Base-by-base conservation (phyloP, 2,888 invertebrate species). In the Tetramorium bicarinatum region DNA sequence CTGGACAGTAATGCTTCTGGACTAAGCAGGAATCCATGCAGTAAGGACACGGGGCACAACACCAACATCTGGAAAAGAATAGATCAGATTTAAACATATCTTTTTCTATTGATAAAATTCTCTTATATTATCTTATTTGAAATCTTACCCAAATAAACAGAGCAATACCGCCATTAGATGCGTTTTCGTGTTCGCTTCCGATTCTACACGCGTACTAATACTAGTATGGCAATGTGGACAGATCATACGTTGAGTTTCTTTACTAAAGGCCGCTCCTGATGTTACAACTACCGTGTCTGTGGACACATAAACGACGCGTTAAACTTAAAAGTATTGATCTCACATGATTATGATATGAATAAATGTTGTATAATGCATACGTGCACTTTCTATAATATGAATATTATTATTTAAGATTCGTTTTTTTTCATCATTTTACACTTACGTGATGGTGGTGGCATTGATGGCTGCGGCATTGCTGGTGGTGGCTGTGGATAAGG, bases 1-100 rank as follows among this genome's bases (percentile, higher is more conserved):
- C 90, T 47, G 95, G 95, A 87, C 96, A 96, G 86, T 95, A 95
- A 86, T 96, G 96, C 82, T 95, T 95, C 75, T 93, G 93, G 38
- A 92, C 92, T 87, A 95, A 89, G 75, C 95, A 95, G 34, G 93
- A 94, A 85, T 96, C 95, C 82, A 94, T 93, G 82, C 95, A 96
- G 83, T 96, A 96, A 1, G 95, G 95, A 69, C 95, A 94, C 21
- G 94, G 95, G 21, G 93, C 95, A 86, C 95, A 96, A 11, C 93
- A 94, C 93, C 95, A 95, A 44, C 93, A 95, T 80, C 95, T 96
- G 91, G 4, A 91, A 6, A 91, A 92, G 69, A 54, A 25, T 13
- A 62, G 52, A 2, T 21, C 1, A 18, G 29, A 21, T 41, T 61
- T 47, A 47, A 62, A 29, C 15, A 1, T 11, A 21, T 2, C 2